Base-by-base conservation (phyloP, 2,888 invertebrate genomes). In the Mesochorus sp. region DNA sequence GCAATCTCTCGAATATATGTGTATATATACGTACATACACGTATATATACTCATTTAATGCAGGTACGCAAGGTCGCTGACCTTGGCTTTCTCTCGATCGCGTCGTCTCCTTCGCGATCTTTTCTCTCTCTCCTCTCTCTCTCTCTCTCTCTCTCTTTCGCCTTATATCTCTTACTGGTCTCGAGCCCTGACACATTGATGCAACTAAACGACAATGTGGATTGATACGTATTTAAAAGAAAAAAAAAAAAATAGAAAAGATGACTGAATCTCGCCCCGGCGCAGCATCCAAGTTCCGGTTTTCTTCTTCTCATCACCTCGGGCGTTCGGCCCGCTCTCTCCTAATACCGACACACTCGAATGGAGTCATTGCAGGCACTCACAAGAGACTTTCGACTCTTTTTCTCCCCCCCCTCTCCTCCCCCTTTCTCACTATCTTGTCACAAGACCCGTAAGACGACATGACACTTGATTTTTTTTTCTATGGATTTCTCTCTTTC, bases 71-170 rank as follows among this genome's bases (percentile, higher is more conserved):
- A 74, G 81, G 79, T 81, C 80, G 76, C 47, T 70, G 67, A 81
- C 72, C 80, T 81, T 80, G 80, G 77, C 81, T 81, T 81, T 81
- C 81, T 81, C 80, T 68, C n/a, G n/a, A n/a, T n/a, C n/a, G n/a
- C n/a, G 49, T 73, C 71, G 44, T 64, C 70, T 71, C 57, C 49
- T 28, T 34, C 53, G 73, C 39, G 21, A 62, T 64, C 66, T 31
- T 76, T 34, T 53, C 51, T 68, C 47, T 78, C 68, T 70, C 73
- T 80, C 80, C 37, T 67, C 62, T 80, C 51, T 68, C 76, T 79
- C 79, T 72, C 61, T 79, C 72, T n/a, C n/a, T 47, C 37, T 77
- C 71, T 76, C 80, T 81, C 77, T 76, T 71, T 80, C 73, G 75
- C 78, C 75, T 76, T 76, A 78, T 75, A 75, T 78, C 62, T 73